Evolutionary conservation across 2,888 invertebrate species (phyloP).

Genomic region (Agrilus cyanescens): DNA sequence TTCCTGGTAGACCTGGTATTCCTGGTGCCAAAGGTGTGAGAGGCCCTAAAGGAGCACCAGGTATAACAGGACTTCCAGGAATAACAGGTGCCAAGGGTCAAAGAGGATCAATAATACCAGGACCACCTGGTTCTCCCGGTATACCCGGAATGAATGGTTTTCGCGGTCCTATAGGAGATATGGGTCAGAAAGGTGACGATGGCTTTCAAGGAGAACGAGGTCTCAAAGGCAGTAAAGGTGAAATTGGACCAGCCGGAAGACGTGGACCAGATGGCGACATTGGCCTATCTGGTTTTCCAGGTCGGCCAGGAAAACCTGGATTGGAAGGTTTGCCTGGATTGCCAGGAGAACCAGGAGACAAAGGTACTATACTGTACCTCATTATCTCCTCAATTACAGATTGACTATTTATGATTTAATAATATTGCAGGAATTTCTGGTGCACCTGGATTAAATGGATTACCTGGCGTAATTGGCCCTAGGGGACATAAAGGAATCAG

Average conservation of each 20-base stretch:
- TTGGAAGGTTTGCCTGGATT: slow-evolving; percentile 22
- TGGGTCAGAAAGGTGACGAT: slow-evolving; percentile 28
- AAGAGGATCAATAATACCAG: slow-evolving; percentile 25
- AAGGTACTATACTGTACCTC: slow-evolving; percentile 5
- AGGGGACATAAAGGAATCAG: slow-evolving; percentile 41
- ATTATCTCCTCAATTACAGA: too few relatives aligned
- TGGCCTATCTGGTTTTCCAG: slow-evolving; percentile 23
- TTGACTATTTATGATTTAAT: too few relatives aligned
- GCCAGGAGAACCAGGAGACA: slow-evolving; percentile 13
- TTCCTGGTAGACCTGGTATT: slow-evolving; percentile 26
- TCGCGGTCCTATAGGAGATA: slow-evolving; percentile 29
- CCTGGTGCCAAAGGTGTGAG: slow-evolving; percentile 27
- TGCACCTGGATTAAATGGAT: slow-evolving; percentile 27
- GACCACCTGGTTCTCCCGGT: slow-evolving; percentile 31
- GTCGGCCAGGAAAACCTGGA: slow-evolving; percentile 27
- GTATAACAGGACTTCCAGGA: slow-evolving; percentile 20
- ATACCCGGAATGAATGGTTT: slow-evolving; percentile 27
- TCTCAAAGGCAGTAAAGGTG: slow-evolving; percentile 26
- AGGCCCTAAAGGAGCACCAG: slow-evolving; percentile 33
- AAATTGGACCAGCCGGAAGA: slow-evolving; percentile 22
- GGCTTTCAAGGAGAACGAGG: slow-evolving; percentile 26
- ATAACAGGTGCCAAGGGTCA: slow-evolving; percentile 27
- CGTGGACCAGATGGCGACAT: slow-evolving; percentile 15
- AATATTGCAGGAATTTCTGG: slow-evolving; percentile 32
- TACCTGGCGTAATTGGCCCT: slow-evolving; percentile 33